Conservation (phyloP, 1,140 invertebrate genomes). For the Geopemphigus sp. region DNA sequence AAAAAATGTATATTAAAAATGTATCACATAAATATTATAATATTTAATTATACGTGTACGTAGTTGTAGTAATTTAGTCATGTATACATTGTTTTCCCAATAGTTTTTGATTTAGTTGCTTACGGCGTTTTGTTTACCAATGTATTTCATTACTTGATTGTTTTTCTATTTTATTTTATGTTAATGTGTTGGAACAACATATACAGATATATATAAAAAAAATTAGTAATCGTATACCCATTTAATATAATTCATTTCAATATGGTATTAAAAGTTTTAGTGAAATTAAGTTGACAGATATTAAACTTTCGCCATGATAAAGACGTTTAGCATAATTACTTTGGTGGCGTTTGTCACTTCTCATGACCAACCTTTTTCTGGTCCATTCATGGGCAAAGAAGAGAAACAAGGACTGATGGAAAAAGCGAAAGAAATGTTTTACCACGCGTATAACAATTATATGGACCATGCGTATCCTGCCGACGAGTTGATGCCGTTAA, state of each 20-base stretch:
- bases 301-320: conserved; percentile 13
- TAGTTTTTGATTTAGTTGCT: background rate
- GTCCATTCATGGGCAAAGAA: conserved; percentile 44
- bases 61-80: background rate
- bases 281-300: conserved; percentile 39
- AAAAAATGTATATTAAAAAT: background rate
- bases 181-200: background rate
- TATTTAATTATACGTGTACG: conserved; percentile 14
- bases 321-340: background rate
- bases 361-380: conserved; percentile 32
- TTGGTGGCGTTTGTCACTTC: conserved; percentile 14
- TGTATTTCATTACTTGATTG: background rate
- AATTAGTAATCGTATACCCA: background rate
- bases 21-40: conserved; percentile 20
- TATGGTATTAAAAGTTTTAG: conserved; percentile 21
- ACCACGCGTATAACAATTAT: conserved; percentile 95
- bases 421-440: conserved; percentile 91
- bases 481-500: conserved; percentile 97
- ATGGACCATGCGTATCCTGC: conserved; percentile 98
- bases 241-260: conserved; percentile 5
- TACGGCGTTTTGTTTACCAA: background rate
- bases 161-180: background rate
- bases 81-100: background rate
- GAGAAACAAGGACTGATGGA: conserved; percentile 60
- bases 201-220: no score